Evolutionary conservation across 2,113 vertebrate genomes (phyloP).

Genomic region (Ellobius talpinus): DNA sequence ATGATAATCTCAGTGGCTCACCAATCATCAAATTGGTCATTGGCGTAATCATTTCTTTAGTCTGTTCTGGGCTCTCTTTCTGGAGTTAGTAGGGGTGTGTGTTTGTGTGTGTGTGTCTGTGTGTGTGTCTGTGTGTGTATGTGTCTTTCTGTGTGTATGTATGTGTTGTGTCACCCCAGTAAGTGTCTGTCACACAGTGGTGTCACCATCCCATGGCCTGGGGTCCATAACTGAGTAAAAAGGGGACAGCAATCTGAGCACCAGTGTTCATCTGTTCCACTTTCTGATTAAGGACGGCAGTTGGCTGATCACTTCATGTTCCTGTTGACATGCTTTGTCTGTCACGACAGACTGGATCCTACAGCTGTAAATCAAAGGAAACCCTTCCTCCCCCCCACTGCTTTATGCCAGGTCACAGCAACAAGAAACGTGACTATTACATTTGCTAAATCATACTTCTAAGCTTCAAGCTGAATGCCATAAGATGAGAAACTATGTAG

Average conservation of each 20-base stretch:
- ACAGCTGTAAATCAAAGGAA: background rate
- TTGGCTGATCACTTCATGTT: background rate
- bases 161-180: background rate
- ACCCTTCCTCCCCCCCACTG: background rate
- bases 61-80: background rate
- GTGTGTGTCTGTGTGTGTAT: background rate
- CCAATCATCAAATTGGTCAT: background rate
- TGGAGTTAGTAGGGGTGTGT: background rate
- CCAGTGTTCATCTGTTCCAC: no score
- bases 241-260: background rate
- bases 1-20: background rate
- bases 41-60: background rate
- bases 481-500: background rate
- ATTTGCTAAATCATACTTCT: background rate
- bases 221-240: background rate
- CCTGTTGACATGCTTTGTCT: background rate
- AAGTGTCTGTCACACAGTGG: background rate
- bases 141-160: background rate
- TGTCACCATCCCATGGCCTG: background rate
- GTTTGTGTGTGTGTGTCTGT: background rate
- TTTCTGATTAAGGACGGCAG: background rate
- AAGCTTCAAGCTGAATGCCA: background rate
- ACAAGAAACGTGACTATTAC: background rate
- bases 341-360: background rate
- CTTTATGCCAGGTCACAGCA: background rate